A percentile compares a stretch with the other conserved stretches of the same genome.
Conservation (phyloP, 2,113 vertebrate species). For the Catagonus wagneri region DNA sequence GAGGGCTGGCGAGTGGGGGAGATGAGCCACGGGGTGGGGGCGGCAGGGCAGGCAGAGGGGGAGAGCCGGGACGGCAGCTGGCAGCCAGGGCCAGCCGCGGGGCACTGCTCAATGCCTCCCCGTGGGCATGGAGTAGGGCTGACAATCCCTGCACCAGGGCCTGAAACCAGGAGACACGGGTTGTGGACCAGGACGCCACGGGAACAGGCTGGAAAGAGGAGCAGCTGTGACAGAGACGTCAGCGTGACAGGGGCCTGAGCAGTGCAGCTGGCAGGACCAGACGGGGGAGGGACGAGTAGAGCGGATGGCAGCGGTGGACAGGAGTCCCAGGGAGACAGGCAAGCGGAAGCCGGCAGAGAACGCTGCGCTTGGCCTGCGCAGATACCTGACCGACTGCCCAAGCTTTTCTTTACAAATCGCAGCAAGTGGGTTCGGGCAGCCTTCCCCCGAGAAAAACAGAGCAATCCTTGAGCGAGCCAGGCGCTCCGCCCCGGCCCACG, state of each 20-base stretch:
- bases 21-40: too few species aligned
- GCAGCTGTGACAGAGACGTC: background rate
- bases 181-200: background rate
- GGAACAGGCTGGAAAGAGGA: background rate
- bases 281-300: background rate
- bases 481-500: background rate
- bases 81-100: too few species aligned
- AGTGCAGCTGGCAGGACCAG: background rate
- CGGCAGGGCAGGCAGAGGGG: rapidly evolving
- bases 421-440: background rate
- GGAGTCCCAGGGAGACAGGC: too few species aligned
- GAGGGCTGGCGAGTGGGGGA: rapidly evolving
- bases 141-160: background rate
- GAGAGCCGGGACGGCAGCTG: background rate
- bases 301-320: background rate
- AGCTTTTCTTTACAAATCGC: background rate
- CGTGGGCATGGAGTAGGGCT: background rate
- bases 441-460: rapidly evolving
- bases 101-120: background rate
- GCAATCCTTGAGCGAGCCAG: rapidly evolving
- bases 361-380: background rate
- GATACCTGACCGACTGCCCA: rapidly evolving
- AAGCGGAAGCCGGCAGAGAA: too few species aligned
- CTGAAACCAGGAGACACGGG: background rate
- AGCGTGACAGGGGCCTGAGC: background rate